phyloP scores from a whole-genome alignment of 2,797 vertebrate species.

The Alectoris magna region DNA sequence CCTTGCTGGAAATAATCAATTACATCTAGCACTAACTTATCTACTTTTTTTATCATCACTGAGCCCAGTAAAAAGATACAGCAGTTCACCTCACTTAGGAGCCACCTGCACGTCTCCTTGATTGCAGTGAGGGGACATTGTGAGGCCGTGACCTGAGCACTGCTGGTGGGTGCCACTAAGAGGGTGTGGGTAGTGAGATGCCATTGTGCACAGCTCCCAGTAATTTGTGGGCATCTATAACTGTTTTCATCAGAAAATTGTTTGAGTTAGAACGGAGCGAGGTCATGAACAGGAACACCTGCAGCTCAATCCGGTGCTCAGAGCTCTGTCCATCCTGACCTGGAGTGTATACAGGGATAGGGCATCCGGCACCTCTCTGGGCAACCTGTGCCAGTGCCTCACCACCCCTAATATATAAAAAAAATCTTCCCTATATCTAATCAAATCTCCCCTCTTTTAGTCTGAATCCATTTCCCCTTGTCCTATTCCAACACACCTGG shows the following conservation, averaged over 20 bases:
- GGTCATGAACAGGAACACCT: no score
- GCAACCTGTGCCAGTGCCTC: no score
- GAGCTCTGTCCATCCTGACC: no score
- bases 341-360: no score
- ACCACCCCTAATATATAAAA: no score
- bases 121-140: fast-evolving
- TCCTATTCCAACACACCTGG: no score
- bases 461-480: no score
- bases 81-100: background rate
- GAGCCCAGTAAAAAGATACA: background rate
- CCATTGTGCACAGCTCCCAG: fast-evolving
- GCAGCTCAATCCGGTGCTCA: no score
- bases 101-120: fast-evolving
- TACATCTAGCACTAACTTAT: background rate
- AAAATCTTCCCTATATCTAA: no score
- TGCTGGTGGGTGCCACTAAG: fast-evolving
- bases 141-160: fast-evolving
- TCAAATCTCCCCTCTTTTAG: no score
- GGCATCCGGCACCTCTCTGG: no score
- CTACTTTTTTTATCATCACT: background rate
- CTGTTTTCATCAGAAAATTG: background rate
- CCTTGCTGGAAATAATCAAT: background rate
- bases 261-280: no score
- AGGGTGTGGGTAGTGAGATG: background rate
- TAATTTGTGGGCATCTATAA: background rate